These are phyloP conservation scores for Cecropterus lyciades DNA, from an alignment of 1,140 invertebrate species.

Conservation along the genomic window DNA sequence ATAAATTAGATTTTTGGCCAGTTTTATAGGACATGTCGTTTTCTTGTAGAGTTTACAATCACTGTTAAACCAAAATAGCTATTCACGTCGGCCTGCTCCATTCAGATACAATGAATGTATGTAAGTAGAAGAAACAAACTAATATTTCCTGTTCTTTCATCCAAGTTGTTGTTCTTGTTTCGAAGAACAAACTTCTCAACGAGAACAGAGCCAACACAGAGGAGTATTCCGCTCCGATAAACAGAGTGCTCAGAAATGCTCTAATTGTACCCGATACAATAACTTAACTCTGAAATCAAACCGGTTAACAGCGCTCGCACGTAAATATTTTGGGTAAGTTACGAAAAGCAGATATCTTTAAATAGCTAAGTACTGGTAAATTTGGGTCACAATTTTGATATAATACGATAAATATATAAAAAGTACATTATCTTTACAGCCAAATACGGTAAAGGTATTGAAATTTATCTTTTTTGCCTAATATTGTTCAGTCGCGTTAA, in stretches of 20 bases:
- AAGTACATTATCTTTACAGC: too few species aligned
- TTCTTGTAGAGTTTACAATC: too few species aligned
- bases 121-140: neutral
- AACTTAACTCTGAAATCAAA: neutral
- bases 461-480: too few species aligned
- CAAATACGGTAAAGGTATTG: too few species aligned
- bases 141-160: slow-evolving; percentile 1
- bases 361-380: too few species aligned
- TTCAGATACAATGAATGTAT: neutral
- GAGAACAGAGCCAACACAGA: neutral
- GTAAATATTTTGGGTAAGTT: neutral
- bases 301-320: neutral
- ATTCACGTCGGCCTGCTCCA: too few species aligned
- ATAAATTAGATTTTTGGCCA: too few species aligned
- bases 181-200: neutral
- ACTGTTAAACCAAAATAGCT: too few species aligned
- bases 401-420: too few species aligned
- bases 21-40: too few species aligned
- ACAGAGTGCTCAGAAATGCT: neutral
- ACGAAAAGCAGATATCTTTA: neutral
- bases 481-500: too few species aligned
- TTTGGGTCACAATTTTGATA: too few species aligned
- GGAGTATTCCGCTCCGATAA: neutral
- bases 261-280: slow-evolving; percentile 11
- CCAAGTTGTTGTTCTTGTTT: neutral